Base-by-base conservation (phyloP, 2,888 invertebrate genomes). In the Caenorhabditis sp. region DNA sequence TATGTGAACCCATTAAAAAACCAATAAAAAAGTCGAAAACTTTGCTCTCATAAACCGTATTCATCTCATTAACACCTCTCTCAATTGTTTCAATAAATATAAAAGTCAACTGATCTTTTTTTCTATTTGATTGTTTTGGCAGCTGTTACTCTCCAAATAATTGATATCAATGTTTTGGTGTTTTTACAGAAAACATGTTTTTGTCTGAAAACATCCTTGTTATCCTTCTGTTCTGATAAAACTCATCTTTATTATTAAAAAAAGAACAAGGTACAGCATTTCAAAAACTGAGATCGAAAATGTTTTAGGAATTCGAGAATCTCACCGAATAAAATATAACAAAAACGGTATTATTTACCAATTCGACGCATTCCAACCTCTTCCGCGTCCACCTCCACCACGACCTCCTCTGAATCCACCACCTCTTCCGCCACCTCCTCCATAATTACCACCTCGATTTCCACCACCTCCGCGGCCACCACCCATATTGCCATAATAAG, bases 341-440 rank as follows among this genome's bases (percentile, higher is more conserved):
- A 20, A 50, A 20, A 49, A 31, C 7, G 12, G 31, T 31, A 31
- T 31, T 17, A 26, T 56, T 56, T 43, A 68, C 67, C 64, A 72
- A 1, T 56, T 38, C 1, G 67, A 60, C 4, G 71, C 26, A 31
- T 62, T 68, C 61, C 64, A 72, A 20, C 66, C 59, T 59, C 71
- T 58, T 54, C 68, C 64, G 20, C 73, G 36, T 25, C 68, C 59
- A 68, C 73, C 57, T 20, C 63, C 61, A n/a, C 70, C 43, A 23
- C 67, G 50, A 0, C 25, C 8, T 59, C 53, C 59, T 26, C 64
- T 20, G 43, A n/a, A n/a, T 14, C 49, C 60, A 17, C 49, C 38
- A 23, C 60, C 20, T 43, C 60, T 38, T 14, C 60, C 21, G 23
- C 10, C 12, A 14, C 60, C 60, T 12, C 43, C 25, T n/a, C 25